Evolutionary conservation across 2,113 vertebrate species (phyloP), one percentile per base, ranked within the genome.

Genomic region (Paramisgurnus dabryanus): DNA sequence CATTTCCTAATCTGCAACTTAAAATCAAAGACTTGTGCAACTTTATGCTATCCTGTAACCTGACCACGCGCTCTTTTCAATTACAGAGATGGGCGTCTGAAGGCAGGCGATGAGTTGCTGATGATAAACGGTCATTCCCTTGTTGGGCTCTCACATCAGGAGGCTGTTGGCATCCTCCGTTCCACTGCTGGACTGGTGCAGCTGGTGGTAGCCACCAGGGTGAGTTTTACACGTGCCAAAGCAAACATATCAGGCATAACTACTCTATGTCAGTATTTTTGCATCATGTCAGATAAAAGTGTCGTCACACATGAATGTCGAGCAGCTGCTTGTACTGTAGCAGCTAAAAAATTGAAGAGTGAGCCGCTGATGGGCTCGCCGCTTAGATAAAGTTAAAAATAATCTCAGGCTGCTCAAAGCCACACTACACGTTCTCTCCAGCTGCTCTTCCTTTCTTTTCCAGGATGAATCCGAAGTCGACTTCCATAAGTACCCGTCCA

Each of bases 61-160:
- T 80, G 63, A 8, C 41, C 18, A 22, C 40, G 57, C 40, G 11
- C 61, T 22, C 64, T 66, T 76, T 39, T 85, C 49, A 82, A 45
- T 89, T 70, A 13, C 89, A 98, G 97, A 92, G 97, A 99, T 0
- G 95, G 97, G 53, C 94, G 97, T 83, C 91, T 99, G 87, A 95
- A 90, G 47, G 90, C 92, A 0, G 97, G 96, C 0, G 96, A 99
- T 0, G 96, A 99, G 90, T 91, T 98, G 76, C 92, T 99, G 86
- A 98, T 98, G 92, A 95, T 99, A 85, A 98, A 98, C 18, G 94
- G 96, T 69, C 94, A 95, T 89, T 96, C 97, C 0, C 87, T 99
- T 88, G 94, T 98, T 50, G 97, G 96, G 22, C 95, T 98, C 0
- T 97, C 96, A 61, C 97, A 98, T 68, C 95, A 97, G 88, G 96